Conservation (phyloP, 2,113 vertebrate species). For the Haemorhous mexicanus region DNA sequence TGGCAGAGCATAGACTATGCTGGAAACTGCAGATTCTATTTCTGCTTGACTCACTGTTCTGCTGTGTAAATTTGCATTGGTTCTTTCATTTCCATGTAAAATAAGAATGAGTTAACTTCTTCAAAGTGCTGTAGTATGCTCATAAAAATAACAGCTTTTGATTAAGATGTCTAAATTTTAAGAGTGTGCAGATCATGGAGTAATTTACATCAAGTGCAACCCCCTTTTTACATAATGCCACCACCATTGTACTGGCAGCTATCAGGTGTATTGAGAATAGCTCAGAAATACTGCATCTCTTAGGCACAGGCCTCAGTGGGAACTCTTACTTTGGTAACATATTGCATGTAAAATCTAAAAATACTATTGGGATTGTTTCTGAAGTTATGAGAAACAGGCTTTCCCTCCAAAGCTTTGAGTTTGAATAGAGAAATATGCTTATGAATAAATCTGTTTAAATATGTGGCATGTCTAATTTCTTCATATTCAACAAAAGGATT, state of each 20-base stretch:
- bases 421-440: background rate
- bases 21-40: background rate
- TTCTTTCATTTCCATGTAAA: background rate
- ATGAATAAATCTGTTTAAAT: slow-evolving; percentile 40
- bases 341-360: background rate
- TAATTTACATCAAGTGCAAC: background rate
- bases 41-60: background rate
- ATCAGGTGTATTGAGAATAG: background rate
- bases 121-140: background rate
- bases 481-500: background rate
- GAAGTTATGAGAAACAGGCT: background rate
- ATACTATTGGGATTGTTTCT: background rate
- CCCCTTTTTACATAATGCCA: background rate
- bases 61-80: background rate
- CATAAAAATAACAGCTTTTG: background rate
- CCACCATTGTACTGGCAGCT: background rate
- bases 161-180: background rate
- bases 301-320: background rate
- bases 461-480: background rate
- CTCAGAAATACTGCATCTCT: background rate
- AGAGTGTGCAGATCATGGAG: background rate
- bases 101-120: background rate
- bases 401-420: slow-evolving; percentile 3
- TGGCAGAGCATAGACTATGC: background rate
- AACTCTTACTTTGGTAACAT: background rate